These are phyloP conservation scores for Exephanes ischioxanthus DNA, from an alignment of 2,888 invertebrate genomes.

Conservation along the genomic window DNA sequence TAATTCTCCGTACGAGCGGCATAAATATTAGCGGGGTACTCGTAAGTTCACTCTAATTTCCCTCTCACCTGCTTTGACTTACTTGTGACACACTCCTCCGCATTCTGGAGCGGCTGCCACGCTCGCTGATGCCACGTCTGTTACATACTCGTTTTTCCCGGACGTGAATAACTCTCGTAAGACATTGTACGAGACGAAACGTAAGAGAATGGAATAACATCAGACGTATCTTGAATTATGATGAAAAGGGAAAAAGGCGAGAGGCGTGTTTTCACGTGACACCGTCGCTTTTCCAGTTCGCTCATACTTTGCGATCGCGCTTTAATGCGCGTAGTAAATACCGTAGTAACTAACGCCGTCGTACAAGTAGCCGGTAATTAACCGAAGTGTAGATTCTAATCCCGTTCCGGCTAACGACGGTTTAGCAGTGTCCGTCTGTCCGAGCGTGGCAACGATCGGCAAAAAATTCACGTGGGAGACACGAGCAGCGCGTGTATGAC, in stretches of 20 bases:
- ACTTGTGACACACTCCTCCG: slow-evolving; percentile 63
- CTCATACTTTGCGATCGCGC: neutral
- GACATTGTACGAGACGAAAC: slow-evolving; percentile 45
- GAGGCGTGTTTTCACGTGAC: slow-evolving; percentile 43
- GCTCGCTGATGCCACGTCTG: slow-evolving; percentile 11
- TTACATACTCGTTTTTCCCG: slow-evolving; percentile 32
- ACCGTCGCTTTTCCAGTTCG: slow-evolving; percentile 54
- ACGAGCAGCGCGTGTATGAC: slow-evolving; percentile 4
- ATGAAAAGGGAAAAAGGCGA: slow-evolving; percentile 52
- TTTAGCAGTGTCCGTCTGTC: slow-evolving; percentile 42
- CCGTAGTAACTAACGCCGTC: slow-evolving; percentile 53
- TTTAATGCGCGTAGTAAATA: slow-evolving; percentile 43
- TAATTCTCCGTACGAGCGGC: slow-evolving; percentile 11
- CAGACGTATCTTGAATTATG: slow-evolving; percentile 37
- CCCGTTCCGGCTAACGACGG: slow-evolving; percentile 45
- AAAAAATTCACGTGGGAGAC: slow-evolving; percentile 54
- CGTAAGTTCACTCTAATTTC: slow-evolving; percentile 65
- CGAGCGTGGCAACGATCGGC: slow-evolving; percentile 41
- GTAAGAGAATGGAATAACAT: slow-evolving; percentile 35
- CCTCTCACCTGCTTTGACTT: slow-evolving; percentile 66
- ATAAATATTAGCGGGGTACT: slow-evolving; percentile 51
- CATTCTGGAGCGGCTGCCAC: slow-evolving; percentile 48
- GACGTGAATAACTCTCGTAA: slow-evolving; percentile 33
- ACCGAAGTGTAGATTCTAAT: slow-evolving; percentile 67
- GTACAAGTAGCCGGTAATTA: slow-evolving; percentile 63